Evolutionary conservation across 2,888 invertebrate species (phyloP), one percentile per base, ranked within the genome.

Genomic region (Spodoptera picta): DNA sequence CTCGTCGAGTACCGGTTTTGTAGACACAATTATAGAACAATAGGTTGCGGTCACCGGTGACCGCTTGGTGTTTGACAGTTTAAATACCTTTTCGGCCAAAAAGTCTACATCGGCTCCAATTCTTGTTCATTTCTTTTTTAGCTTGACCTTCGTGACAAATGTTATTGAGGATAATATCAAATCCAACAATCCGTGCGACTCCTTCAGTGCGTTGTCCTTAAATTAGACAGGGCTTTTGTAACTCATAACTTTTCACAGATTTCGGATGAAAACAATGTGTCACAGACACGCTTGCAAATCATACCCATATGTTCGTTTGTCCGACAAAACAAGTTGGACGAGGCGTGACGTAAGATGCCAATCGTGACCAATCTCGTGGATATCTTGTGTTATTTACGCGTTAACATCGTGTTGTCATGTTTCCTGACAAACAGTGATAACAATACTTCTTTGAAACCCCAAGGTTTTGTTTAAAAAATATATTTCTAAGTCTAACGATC

Each of bases 211-310:
- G 66, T 59, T 50, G 58, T 70, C 60, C 62, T 43, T 58, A 53
- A 70, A 84, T 81, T 83, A 46, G 79, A 79, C 77, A 81, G 76
- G 80, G 69, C 69, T 77, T 82, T 83, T 77, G 80, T 80, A 83
- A 80, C 63, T 65, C 55, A 58, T 73, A 60, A 60, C 56, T 64
- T 80, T 69, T 79, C 58, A 75, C 76, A 79, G 79, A 84, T 81
- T 83, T 84, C 80, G 69, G 72, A 69, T 67, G 69, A 72, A 83
- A 61, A 90, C 88, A 89, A 90, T 91, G 79, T 83, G 85, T 86
- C 83, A 87, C 88, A 83, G 91, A 87, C 83, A 91, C 87, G 90
- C 89, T 84, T 81, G 83, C 74, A 86, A 88, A 88, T 87, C 80
- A 84, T 85, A 36, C 36, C 36, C 36, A 88, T 87, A 87, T 83